Percentiles rank a stretch among this genome's conserved stretches.
Conservation (phyloP, 1,140 invertebrate genomes). For the Telenomus remus region DNA sequence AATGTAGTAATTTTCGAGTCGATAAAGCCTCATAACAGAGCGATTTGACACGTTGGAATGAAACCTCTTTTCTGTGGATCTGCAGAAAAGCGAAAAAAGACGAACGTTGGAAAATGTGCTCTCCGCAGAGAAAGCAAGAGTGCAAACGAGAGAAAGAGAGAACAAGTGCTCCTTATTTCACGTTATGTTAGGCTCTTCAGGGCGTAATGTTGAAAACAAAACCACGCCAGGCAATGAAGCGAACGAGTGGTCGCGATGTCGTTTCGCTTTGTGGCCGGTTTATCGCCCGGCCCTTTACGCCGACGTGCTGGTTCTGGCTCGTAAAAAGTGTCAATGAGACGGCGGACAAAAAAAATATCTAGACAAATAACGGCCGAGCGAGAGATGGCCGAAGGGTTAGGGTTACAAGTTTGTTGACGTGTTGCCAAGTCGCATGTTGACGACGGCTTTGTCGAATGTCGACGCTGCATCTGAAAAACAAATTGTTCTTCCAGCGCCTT, state of each 20-base stretch:
- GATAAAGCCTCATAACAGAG: slow-evolving; percentile 15
- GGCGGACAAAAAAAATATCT: slow-evolving; percentile 62
- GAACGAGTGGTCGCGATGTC: slow-evolving; percentile 15
- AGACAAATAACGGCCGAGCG: slow-evolving; percentile 59
- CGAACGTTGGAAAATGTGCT: neutral
- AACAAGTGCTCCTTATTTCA: slow-evolving; percentile 47
- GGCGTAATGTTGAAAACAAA: slow-evolving; percentile 55
- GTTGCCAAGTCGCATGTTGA: slow-evolving; percentile 70
- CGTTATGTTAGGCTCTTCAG: slow-evolving; percentile 31
- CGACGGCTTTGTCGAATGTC: slow-evolving; percentile 58
- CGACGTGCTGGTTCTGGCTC: slow-evolving; percentile 19
- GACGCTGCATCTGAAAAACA: slow-evolving; percentile 42
- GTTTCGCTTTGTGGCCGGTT: slow-evolving; percentile 47
- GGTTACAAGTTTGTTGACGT: slow-evolving; percentile 72
- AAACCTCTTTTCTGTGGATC: slow-evolving; percentile 14
- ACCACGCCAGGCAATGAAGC: slow-evolving; percentile 40
- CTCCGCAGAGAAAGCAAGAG: neutral
- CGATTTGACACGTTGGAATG: slow-evolving; percentile 21
- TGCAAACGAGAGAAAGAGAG: slow-evolving; percentile 2
- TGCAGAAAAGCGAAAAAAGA: slow-evolving; percentile 15
- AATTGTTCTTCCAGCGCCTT: slow-evolving; percentile 51
- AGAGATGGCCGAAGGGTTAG: slow-evolving; percentile 66
- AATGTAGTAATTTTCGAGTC: too few species aligned
- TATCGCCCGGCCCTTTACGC: slow-evolving; percentile 18
- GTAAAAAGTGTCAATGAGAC: slow-evolving; percentile 22